A percentile compares a stretch with the other conserved stretches of the same genome.
Conservation (phyloP, 2,888 invertebrate species). For the Cosmia trapezina region DNA sequence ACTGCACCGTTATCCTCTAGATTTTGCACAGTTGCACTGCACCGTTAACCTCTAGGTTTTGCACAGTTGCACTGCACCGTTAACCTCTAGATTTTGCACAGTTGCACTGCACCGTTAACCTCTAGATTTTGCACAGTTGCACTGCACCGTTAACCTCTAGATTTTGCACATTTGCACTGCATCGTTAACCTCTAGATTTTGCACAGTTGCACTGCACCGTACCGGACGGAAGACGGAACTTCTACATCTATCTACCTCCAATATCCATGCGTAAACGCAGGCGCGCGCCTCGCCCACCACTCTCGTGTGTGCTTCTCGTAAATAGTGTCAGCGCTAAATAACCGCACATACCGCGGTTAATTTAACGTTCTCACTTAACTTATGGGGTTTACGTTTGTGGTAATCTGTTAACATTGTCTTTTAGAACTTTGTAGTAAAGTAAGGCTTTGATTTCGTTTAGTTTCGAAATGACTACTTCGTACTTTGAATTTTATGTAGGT, state of each 20-base stretch:
- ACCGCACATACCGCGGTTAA: conserved; percentile 48
- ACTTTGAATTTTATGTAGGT: background rate
- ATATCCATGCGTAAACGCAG: conserved; percentile 24
- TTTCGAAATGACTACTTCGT: conserved; percentile 18
- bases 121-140: no score
- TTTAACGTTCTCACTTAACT: conserved; percentile 50
- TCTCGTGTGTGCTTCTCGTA: conserved; percentile 50
- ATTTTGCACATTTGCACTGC: no score
- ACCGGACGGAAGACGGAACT: no score
- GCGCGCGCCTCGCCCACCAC: conserved; percentile 55
- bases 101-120: no score
- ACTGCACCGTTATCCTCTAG: no score
- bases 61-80: no score
- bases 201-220: no score
- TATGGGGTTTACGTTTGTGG: conserved; percentile 41
- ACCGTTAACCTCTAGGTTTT: no score
- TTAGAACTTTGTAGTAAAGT: conserved; percentile 16
- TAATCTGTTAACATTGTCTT: conserved; percentile 37
- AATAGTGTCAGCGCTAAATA: conserved; percentile 65
- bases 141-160: no score
- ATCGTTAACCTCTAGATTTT: no score
- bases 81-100: no score
- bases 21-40: no score
- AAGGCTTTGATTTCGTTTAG: background rate
- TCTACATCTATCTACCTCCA: conserved; percentile 13